Conservation (phyloP, 2,797 vertebrate genomes). For the Bovichtus diacanthus region DNA sequence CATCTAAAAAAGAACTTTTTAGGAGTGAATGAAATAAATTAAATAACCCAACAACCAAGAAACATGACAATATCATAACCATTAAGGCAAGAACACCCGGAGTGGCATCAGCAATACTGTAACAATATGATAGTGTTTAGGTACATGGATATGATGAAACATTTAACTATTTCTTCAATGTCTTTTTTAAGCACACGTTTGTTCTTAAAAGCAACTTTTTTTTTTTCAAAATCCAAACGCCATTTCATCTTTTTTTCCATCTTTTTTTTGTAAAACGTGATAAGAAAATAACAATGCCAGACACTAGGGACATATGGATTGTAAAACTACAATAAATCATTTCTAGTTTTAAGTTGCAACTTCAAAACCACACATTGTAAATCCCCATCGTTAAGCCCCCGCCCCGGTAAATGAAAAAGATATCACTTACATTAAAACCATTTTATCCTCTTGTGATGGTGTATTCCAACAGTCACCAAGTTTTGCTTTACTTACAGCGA, state of each 20-base stretch:
- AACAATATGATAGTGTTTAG: conserved; percentile 84
- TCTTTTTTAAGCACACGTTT: conserved; percentile 84
- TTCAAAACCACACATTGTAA: conserved; percentile 83
- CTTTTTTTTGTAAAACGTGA: conserved; percentile 78
- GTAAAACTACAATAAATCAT: conserved; percentile 88
- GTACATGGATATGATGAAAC: conserved; percentile 87
- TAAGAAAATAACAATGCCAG: conserved; percentile 87
- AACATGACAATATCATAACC: conserved; percentile 91
- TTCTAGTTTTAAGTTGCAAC: conserved; percentile 85
- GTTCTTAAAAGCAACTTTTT: conserved; percentile 79
- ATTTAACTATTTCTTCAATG: conserved; percentile 85
- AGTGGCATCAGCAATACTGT: conserved; percentile 91
- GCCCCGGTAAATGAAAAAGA: conserved; percentile 81
- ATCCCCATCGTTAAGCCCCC: conserved; percentile 69
- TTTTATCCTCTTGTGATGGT: conserved; percentile 87
- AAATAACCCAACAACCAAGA: conserved; percentile 73
- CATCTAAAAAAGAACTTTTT: conserved; percentile 72
- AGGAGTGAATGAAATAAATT: conserved; percentile 61
- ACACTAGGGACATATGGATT: conserved; percentile 86
- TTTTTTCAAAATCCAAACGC: conserved; percentile 78
- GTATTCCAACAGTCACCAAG: conserved; percentile 87
- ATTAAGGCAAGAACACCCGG: conserved; percentile 99
- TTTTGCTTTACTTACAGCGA: conserved; percentile 88
- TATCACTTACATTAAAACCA: conserved; percentile 91
- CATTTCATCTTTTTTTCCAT: conserved; percentile 66